These are phyloP conservation scores for Nothocercus nigrocapillus DNA, from an alignment of 2,113 vertebrate genomes.

Conservation along the genomic window DNA sequence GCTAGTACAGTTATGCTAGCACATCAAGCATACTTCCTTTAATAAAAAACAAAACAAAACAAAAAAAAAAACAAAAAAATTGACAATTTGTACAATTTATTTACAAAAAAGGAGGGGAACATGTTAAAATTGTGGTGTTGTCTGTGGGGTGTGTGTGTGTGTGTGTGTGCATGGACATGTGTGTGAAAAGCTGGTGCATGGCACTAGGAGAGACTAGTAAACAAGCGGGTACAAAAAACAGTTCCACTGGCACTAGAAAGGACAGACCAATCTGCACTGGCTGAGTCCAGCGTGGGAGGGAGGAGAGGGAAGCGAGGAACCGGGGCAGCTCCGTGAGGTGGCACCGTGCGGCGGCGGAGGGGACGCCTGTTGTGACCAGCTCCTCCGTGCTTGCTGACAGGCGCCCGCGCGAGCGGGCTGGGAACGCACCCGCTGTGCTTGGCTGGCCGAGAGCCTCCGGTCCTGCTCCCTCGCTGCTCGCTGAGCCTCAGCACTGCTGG, in stretches of 20 bases:
- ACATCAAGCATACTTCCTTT: slow-evolving; percentile 84
- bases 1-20: slow-evolving; percentile 82
- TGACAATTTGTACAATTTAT: slow-evolving; percentile 85
- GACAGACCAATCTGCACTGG: slow-evolving; percentile 75
- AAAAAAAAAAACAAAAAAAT: slow-evolving; percentile 28
- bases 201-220: slow-evolving; percentile 82
- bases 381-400: slow-evolving; percentile 10
- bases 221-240: slow-evolving; percentile 82
- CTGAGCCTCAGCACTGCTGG: slow-evolving; percentile 74
- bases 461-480: slow-evolving; percentile 17
- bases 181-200: slow-evolving; percentile 81
- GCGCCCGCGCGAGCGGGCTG: not conserved
- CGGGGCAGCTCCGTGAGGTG: slow-evolving; percentile 1
- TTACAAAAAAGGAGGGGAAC: slow-evolving; percentile 76
- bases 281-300: slow-evolving; percentile 67
- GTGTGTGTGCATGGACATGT: slow-evolving; percentile 57
- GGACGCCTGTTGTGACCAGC: not conserved
- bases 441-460: not conserved
- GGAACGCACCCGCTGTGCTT: not conserved
- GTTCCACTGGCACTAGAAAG: slow-evolving; percentile 82
- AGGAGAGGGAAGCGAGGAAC: slow-evolving; percentile 9
- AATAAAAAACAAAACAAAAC: slow-evolving; percentile 68
- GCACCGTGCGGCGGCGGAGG: not conserved
- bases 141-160: slow-evolving; percentile 44
- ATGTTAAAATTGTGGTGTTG: slow-evolving; percentile 76